These are phyloP conservation scores for Micronycteris hirsuta DNA, from an alignment of 2,113 vertebrate species.

Conservation along the genomic window DNA sequence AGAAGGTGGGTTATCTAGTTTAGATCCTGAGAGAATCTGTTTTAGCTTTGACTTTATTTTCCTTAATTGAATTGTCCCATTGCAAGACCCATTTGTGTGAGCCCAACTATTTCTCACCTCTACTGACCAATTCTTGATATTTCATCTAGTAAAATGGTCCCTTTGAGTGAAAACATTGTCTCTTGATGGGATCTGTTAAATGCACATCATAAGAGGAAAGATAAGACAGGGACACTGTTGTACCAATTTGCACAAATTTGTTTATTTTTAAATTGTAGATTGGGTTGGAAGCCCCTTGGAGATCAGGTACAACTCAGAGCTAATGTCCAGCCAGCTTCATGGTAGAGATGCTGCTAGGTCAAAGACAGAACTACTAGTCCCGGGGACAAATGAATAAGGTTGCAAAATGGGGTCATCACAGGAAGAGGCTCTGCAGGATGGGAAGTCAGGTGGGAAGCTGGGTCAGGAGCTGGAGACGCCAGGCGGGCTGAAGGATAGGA, in stretches of 20 bases:
- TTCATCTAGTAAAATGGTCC: not conserved
- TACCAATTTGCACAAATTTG: not conserved
- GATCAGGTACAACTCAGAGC: not conserved
- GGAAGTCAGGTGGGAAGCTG: not conserved
- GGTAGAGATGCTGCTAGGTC: not conserved
- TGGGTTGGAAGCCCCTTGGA: not conserved
- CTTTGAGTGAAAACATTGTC: not conserved
- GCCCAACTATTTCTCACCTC: not conserved
- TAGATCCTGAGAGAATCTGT: not conserved
- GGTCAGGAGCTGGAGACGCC: not conserved
- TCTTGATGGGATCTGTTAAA: not conserved
- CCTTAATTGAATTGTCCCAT: not conserved
- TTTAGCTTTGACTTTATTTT: slow-evolving; percentile 13
- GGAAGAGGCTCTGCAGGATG: not conserved
- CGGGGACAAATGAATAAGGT: not conserved
- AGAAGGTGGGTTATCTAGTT: not conserved
- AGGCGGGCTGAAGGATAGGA: not conserved
- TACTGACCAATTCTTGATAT: not conserved
- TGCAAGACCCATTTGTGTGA: not conserved
- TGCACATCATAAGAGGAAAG: not conserved
- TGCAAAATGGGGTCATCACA: not conserved
- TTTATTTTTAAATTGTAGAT: slow-evolving; percentile 11
- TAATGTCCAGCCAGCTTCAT: not conserved
- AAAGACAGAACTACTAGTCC: not conserved
- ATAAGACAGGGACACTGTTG: not conserved